phyloP scores from a whole-genome alignment of 2,113 vertebrate species.

The Xyliphius kryptos region DNA sequence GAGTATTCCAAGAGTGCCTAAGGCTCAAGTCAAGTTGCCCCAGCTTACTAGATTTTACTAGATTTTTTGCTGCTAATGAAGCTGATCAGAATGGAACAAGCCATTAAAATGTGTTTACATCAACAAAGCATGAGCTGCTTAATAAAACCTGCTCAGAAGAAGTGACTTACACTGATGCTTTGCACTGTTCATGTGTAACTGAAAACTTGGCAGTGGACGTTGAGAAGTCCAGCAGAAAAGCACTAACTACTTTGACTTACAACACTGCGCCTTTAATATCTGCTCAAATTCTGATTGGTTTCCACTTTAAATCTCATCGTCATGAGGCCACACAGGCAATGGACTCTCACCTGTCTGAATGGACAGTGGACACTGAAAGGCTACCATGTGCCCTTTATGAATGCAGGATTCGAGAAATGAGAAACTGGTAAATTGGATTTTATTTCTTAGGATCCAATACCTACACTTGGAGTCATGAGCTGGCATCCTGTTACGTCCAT shows the following conservation, averaged over 20 bases:
- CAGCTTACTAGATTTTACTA: background rate
- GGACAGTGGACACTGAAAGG: constrained; percentile 2
- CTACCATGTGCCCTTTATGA: constrained; percentile 4
- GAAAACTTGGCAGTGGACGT: background rate
- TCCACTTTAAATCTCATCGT: constrained; percentile 35
- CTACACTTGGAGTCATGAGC: background rate
- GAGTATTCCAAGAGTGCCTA: background rate
- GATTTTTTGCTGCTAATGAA: background rate
- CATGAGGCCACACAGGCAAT: constrained; percentile 8
- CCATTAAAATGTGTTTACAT: constrained; percentile 21
- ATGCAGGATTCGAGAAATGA: background rate
- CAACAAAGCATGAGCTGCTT: background rate
- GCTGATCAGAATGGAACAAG: constrained; percentile 17
- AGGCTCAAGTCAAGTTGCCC: constrained; percentile 11
- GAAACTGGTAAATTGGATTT: background rate
- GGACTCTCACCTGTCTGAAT: constrained; percentile 6
- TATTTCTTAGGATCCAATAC: background rate
- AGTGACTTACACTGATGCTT: no score
- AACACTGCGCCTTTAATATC: constrained; percentile 38
- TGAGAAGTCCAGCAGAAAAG: background rate
- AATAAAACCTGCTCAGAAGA: background rate
- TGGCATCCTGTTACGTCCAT: background rate
- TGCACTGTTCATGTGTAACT: background rate
- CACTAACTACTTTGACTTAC: background rate
- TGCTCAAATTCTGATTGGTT: constrained; percentile 24